These are phyloP conservation scores for Chelonus formosanus DNA, from an alignment of 2,888 invertebrate species.

Conservation along the genomic window DNA sequence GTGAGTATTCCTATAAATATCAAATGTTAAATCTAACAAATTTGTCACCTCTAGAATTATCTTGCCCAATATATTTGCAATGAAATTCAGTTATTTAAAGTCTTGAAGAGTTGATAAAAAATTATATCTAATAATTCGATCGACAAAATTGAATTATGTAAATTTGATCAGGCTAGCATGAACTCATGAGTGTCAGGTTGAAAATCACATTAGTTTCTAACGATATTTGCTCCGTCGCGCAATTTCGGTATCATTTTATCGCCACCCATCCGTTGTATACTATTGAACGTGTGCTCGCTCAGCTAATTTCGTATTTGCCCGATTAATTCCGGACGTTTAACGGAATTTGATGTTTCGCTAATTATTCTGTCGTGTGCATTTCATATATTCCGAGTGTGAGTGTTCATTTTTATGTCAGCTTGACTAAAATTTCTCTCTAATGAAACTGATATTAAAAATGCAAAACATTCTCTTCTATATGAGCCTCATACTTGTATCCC, in stretches of 20 bases:
- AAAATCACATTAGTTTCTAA: constrained; percentile 59
- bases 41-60: constrained; percentile 37
- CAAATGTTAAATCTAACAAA: constrained; percentile 1
- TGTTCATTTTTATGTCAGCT: too few relatives aligned
- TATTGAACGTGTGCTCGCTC: constrained; percentile 39
- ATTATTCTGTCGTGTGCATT: constrained; percentile 57
- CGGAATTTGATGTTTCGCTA: constrained; percentile 61
- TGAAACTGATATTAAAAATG: too few relatives aligned
- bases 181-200: constrained; percentile 34
- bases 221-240: constrained; percentile 54
- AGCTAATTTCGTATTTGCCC: constrained; percentile 60
- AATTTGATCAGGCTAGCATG: constrained; percentile 20
- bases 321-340: constrained; percentile 59
- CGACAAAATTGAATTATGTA: constrained; percentile 21
- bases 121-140: constrained; percentile 13
- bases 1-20: constrained; percentile 39
- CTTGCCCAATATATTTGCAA: constrained; percentile 43
- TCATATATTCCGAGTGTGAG: constrained; percentile 20
- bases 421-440: too few relatives aligned
- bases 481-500: too few relatives aligned
- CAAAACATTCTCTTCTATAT: too few relatives aligned
- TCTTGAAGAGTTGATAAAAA: not conserved
- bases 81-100: constrained; percentile 2
- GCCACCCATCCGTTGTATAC: constrained; percentile 10
- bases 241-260: constrained; percentile 46